phyloP scores from a whole-genome alignment of 1,140 invertebrate genomes.

The Atta colombica region DNA sequence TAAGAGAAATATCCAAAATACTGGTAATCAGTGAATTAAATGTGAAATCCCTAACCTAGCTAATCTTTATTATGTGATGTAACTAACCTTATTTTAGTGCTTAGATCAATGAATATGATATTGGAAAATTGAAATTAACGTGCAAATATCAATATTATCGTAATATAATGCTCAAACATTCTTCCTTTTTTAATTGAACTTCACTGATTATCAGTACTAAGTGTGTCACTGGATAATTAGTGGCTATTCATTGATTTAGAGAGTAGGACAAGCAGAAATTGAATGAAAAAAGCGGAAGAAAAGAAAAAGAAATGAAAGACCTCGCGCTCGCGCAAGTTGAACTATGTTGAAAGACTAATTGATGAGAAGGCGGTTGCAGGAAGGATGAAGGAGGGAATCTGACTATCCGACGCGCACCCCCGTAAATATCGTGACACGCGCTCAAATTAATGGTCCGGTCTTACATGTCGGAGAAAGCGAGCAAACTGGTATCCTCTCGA shows the following conservation, averaged over 20 bases:
- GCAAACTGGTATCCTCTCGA: slow-evolving; percentile 72
- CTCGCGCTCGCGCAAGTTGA: slow-evolving; percentile 29
- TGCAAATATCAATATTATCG: no score
- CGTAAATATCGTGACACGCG: slow-evolving; percentile 79
- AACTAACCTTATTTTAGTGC: no score
- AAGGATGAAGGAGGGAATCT: slow-evolving; percentile 26
- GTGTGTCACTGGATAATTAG: no score
- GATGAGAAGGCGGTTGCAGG: slow-evolving; percentile 65
- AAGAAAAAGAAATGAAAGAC: slow-evolving; percentile 37
- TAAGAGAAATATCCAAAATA: not conserved
- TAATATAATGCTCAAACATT: no score
- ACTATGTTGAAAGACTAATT: slow-evolving; percentile 77
- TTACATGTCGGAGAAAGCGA: slow-evolving; percentile 61
- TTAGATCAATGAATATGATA: no score
- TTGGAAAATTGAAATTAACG: no score
- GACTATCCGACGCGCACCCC: slow-evolving; percentile 67
- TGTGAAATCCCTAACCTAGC: no score
- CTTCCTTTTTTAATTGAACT: no score
- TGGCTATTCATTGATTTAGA: no score
- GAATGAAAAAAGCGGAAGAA: slow-evolving; percentile 48
- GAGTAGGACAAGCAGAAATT: not conserved
- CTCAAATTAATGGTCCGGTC: slow-evolving; percentile 75
- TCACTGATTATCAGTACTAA: no score
- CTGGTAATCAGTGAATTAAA: no score
- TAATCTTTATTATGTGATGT: no score